Conservation (phyloP, 1,140 invertebrate species). For the Nasonia vitripennis region DNA sequence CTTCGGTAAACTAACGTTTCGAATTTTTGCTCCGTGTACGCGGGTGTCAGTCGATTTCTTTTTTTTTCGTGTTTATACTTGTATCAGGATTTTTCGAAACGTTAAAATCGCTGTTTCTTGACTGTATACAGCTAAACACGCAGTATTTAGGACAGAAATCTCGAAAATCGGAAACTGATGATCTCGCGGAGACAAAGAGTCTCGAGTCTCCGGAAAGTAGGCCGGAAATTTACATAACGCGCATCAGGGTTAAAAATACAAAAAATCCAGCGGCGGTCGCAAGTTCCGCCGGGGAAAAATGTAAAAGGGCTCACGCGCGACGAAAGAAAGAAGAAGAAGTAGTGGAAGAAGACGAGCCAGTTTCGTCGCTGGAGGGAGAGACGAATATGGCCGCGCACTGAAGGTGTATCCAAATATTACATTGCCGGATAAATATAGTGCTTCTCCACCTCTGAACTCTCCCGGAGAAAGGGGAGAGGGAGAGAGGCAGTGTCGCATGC, state of each 20-base stretch:
- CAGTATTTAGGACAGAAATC: background rate
- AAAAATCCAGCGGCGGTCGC: background rate
- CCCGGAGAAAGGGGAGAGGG: background rate
- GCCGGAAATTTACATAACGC: constrained; percentile 32
- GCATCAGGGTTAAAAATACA: background rate
- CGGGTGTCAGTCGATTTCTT: background rate
- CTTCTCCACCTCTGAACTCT: constrained; percentile 56
- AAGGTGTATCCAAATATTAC: constrained; percentile 64
- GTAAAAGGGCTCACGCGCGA: background rate
- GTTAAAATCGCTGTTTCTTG: background rate
- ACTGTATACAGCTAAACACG: background rate
- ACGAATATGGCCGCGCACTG: constrained; percentile 55
- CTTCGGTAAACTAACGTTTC: background rate
- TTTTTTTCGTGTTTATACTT: too few relatives aligned
- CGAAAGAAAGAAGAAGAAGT: constrained; percentile 16
- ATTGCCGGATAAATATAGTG: constrained; percentile 64
- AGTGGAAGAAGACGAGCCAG: constrained; percentile 16
- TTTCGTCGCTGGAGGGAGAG: constrained; percentile 46
- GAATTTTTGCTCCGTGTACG: background rate
- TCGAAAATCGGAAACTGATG: too few relatives aligned
- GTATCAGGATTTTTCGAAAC: background rate
- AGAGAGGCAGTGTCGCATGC: constrained; percentile 18
- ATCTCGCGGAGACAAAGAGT: background rate
- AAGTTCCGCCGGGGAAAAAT: background rate
- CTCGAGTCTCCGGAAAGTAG: background rate